A percentile compares a stretch with the other conserved stretches of the same genome.
phyloP scores from a whole-genome alignment of 2,797 vertebrate genomes.

The Sebastes matsubarae region DNA sequence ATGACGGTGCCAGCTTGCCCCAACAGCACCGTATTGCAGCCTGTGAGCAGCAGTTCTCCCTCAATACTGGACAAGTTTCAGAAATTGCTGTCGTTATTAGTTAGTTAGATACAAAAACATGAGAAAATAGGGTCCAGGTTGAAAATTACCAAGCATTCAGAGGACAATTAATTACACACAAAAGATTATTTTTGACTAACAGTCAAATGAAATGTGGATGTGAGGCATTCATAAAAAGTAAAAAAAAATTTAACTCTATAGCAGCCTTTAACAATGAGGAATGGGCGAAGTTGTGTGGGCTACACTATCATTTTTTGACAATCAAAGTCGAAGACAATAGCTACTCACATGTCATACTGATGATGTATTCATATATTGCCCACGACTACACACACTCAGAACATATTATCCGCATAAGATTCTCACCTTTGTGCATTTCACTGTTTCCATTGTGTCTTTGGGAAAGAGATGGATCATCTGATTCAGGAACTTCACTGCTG shows the following conservation, averaged over 20 bases:
- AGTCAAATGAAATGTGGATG: background rate
- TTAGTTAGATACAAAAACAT: too few relatives aligned
- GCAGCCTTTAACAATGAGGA: background rate
- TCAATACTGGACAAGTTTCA: too few relatives aligned
- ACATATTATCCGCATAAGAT: background rate
- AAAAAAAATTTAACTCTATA: background rate
- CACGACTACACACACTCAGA: background rate
- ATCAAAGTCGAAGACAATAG: too few relatives aligned
- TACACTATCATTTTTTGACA: background rate
- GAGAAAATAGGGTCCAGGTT: too few relatives aligned
- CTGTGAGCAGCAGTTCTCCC: too few relatives aligned
- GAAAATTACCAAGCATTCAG: background rate
- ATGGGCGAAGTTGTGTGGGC: background rate
- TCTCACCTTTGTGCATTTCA: constrained; percentile 51
- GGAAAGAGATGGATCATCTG: background rate
- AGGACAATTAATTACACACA: background rate
- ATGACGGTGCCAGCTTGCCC: too few relatives aligned
- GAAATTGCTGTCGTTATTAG: too few relatives aligned
- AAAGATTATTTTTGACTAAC: background rate
- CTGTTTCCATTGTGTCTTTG: background rate
- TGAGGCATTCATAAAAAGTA: background rate
- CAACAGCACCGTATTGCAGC: too few relatives aligned
- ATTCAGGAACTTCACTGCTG: constrained; percentile 55
- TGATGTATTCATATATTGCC: background rate
- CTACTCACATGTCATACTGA: background rate